Evolutionary conservation across 2,113 vertebrate genomes (phyloP).

Genomic region (Piaya cayana): DNA sequence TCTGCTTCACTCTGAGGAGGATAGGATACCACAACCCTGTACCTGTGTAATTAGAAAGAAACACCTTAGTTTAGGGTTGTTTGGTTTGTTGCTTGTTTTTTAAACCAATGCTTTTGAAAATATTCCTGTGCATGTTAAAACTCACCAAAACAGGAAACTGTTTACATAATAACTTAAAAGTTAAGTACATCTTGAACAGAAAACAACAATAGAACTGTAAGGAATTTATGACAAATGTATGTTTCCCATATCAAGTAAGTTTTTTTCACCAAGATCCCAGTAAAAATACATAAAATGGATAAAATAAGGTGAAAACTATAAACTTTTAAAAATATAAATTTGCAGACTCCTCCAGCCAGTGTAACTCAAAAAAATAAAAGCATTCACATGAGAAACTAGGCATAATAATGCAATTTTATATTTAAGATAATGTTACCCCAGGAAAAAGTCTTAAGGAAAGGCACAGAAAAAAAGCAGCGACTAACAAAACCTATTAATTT

Average conservation of each 20-base stretch:
- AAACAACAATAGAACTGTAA: background rate
- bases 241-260: background rate
- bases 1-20: slow-evolving; percentile 98
- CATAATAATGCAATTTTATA: background rate
- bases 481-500: background rate
- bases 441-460: background rate
- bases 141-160: background rate
- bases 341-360: background rate
- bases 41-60: slow-evolving; percentile 76
- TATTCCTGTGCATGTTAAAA: background rate
- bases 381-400: background rate
- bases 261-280: background rate
- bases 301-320: background rate
- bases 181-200: background rate
- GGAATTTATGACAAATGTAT: background rate
- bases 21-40: slow-evolving; percentile 95
- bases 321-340: background rate
- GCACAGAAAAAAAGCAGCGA: background rate
- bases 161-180: background rate
- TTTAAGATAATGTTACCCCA: background rate
- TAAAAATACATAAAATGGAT: background rate
- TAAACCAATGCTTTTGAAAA: background rate
- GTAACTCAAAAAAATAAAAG: background rate
- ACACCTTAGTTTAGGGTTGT: background rate
- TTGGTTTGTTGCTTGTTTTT: background rate